These are phyloP conservation scores for Papilio polytes DNA, from an alignment of 1,140 invertebrate genomes.

Conservation along the genomic window DNA sequence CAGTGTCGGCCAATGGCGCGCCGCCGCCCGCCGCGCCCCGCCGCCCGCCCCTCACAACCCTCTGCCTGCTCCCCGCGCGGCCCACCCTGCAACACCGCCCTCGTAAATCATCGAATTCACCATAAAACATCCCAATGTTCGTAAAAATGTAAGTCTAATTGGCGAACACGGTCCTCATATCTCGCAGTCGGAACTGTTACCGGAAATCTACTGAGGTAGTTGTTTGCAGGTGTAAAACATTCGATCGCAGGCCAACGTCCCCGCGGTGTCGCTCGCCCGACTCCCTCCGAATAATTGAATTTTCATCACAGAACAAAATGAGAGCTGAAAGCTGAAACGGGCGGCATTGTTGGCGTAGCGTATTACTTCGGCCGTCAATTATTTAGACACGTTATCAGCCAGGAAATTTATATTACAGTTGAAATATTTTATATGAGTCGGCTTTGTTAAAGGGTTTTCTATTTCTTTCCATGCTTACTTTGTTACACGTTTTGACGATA, in stretches of 20 bases:
- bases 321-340: slow-evolving; percentile 81
- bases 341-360: slow-evolving; percentile 79
- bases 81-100: slow-evolving; percentile 73
- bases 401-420: slow-evolving; percentile 74
- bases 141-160: slow-evolving; percentile 82
- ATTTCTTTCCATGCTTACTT: not conserved
- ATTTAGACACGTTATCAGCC: slow-evolving; percentile 76
- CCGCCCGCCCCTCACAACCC: slow-evolving; percentile 71
- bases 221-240: slow-evolving; percentile 71
- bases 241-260: slow-evolving; percentile 67
- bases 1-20: slow-evolving; percentile 80
- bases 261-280: slow-evolving; percentile 62
- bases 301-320: slow-evolving; percentile 81
- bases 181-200: slow-evolving; percentile 61
- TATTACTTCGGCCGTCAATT: slow-evolving; percentile 81
- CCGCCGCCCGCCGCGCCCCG: slow-evolving; percentile 67
- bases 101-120: slow-evolving; percentile 82
- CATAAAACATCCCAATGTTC: slow-evolving; percentile 82
- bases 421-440: slow-evolving; percentile 59
- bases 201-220: slow-evolving; percentile 53
- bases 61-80: slow-evolving; percentile 56
- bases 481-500: not conserved
- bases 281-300: slow-evolving; percentile 80
- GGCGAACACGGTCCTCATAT: slow-evolving; percentile 72
- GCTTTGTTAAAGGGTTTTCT: slow-evolving; percentile 47